Evolutionary conservation across 2,888 invertebrate genomes (phyloP).

Genomic region (Steinernema scapterisci): DNA sequence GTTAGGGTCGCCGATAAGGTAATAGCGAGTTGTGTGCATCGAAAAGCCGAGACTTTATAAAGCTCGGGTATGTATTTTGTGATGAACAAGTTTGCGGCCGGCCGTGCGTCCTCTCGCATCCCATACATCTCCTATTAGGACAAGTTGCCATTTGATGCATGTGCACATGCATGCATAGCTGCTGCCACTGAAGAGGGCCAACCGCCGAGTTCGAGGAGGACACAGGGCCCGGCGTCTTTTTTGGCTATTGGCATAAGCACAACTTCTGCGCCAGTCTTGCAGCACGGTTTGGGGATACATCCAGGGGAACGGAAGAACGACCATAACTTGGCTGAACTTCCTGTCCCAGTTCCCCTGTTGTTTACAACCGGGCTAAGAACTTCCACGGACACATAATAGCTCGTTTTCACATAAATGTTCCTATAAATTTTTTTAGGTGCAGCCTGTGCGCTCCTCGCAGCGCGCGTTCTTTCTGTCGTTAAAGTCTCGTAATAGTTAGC

Average conservation of each 20-base stretch:
- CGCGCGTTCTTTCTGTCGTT: not conserved
- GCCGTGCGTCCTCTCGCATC: not conserved
- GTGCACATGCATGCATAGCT: not conserved
- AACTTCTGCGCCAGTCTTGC: too few species aligned
- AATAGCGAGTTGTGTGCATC: conserved; percentile 24
- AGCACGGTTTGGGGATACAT: too few species aligned
- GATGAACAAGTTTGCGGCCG: not conserved
- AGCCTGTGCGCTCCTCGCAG: not conserved
- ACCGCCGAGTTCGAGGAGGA: not conserved
- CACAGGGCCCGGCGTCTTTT: conserved; percentile 6
- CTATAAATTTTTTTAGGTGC: not conserved
- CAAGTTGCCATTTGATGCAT: conserved; percentile 16
- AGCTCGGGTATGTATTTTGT: too few species aligned
- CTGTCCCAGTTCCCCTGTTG: not conserved
- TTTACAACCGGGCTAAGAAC: not conserved
- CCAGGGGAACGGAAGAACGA: too few species aligned
- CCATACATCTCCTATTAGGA: not conserved
- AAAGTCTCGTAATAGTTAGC: not conserved
- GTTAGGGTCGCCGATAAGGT: conserved; percentile 23
- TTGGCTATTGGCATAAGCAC: too few species aligned
- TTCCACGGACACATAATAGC: conserved; percentile 13
- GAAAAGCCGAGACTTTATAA: not conserved
- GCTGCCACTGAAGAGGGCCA: not conserved
- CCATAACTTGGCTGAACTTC: too few species aligned
- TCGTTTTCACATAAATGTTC: conserved; percentile 15